Evolutionary conservation across 2,797 vertebrate species (phyloP).

Genomic region (Aphelocoma californica): DNA sequence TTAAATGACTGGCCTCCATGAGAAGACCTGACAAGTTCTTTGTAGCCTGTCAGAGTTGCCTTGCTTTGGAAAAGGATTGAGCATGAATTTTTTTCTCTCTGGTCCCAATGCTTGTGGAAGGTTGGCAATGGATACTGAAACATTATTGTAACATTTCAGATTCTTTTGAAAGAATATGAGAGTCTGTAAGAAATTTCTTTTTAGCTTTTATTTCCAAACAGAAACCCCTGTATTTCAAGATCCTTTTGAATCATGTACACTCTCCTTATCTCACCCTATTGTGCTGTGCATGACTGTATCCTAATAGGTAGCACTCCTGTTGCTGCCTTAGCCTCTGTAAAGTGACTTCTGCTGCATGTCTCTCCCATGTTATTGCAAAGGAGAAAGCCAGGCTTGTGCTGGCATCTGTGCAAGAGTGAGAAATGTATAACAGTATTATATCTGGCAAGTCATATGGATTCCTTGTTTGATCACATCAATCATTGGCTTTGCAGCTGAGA

Average conservation of each 20-base stretch:
- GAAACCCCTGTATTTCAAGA: background rate
- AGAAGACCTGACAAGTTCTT: background rate
- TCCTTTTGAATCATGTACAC: background rate
- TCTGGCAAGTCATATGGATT: conserved; percentile 37
- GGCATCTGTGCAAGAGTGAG: conserved; percentile 30
- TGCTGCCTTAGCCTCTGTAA: background rate
- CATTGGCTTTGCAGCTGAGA: background rate
- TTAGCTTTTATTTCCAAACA: background rate
- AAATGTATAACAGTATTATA: background rate
- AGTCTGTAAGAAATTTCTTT: background rate
- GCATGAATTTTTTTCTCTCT: background rate
- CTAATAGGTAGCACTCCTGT: background rate
- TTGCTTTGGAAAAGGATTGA: background rate
- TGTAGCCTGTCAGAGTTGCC: background rate
- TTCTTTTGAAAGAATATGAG: background rate
- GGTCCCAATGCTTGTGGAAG: background rate
- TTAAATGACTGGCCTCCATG: background rate
- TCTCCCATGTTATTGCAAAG: background rate
- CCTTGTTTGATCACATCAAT: conserved; percentile 46
- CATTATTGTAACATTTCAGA: background rate
- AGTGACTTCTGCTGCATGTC: background rate
- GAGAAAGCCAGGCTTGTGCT: conserved; percentile 17
- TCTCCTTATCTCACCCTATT: background rate
- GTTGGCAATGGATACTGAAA: background rate
- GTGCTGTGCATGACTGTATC: background rate